Percentiles rank a stretch among this genome's conserved stretches.
These are phyloP conservation scores for Threskiornis aethiopicus DNA, from an alignment of 2,797 vertebrate genomes.

Conservation along the genomic window DNA sequence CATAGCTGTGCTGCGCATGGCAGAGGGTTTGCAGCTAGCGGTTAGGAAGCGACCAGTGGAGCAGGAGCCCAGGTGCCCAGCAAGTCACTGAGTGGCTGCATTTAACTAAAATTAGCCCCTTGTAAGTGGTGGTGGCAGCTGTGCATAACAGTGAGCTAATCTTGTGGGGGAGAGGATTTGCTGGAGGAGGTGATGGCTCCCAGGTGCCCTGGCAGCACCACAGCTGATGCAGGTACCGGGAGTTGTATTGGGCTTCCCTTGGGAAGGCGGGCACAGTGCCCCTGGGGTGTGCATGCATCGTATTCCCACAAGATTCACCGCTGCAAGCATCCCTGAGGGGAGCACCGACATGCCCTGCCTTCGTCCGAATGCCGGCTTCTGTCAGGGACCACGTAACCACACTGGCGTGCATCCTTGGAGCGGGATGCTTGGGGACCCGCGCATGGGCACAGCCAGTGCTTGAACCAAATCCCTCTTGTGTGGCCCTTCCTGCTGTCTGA, in stretches of 20 bases:
- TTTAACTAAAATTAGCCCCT: background rate
- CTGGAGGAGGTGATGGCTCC: background rate
- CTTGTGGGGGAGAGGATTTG: background rate
- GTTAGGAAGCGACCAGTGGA: background rate
- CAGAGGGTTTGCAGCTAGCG: background rate
- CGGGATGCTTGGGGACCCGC: fast-evolving
- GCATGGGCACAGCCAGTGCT: fast-evolving
- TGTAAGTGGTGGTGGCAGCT: background rate
- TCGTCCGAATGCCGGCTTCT: fast-evolving
- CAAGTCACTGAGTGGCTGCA: background rate
- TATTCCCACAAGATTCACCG: fast-evolving
- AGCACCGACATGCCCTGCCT: background rate
- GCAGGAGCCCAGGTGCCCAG: background rate
- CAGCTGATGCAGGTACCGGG: background rate
- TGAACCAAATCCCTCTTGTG: background rate
- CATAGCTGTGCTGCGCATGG: background rate
- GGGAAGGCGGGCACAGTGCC: background rate
- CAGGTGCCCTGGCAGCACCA: background rate
- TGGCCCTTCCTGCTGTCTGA: background rate
- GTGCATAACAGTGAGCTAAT: background rate
- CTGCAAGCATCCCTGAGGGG: background rate
- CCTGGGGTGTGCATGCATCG: fast-evolving
- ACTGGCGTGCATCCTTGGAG: fast-evolving
- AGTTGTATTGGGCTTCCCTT: fast-evolving
- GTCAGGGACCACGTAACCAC: fast-evolving